phyloP scores from a whole-genome alignment of 2,113 vertebrate species.

The Chloropsis cyanopogon region DNA sequence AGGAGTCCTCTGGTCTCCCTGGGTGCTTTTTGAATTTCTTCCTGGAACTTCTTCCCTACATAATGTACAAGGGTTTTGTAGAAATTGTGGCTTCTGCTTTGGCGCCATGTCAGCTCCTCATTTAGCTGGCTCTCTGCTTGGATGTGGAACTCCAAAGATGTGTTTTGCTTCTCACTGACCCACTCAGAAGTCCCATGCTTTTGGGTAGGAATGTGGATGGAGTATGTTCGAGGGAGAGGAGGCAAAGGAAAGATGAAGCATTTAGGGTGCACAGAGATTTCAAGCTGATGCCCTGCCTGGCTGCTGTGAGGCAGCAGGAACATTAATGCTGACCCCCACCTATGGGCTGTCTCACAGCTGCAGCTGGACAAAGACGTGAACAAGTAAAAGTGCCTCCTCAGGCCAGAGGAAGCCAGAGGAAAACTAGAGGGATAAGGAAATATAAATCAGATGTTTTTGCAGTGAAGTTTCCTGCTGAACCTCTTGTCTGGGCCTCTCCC shows the following conservation, averaged over 20 bases:
- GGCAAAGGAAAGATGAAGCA: neutral
- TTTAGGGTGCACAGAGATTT: neutral
- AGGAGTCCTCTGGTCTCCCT: neutral
- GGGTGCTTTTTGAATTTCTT: neutral
- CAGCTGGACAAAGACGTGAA: neutral
- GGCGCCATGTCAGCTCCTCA: neutral
- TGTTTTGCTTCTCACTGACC: neutral
- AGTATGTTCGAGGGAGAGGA: neutral
- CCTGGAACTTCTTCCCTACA: neutral
- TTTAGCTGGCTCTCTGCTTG: neutral
- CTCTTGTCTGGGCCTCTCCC: neutral
- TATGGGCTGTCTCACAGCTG: neutral
- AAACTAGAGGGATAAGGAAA: neutral
- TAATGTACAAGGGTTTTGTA: neutral
- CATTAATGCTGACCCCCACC: neutral
- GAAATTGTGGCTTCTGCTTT: neutral
- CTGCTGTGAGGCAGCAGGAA: neutral
- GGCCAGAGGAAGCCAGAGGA: neutral
- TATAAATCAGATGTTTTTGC: neutral
- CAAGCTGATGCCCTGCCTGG: neutral
- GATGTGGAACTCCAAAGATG: neutral
- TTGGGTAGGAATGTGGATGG: neutral
- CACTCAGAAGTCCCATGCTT: neutral
- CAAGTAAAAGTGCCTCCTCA: neutral
- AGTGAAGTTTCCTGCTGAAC: neutral